Base-by-base conservation (phyloP, 2,888 invertebrate genomes). In the Drosophila mayaguana region DNA sequence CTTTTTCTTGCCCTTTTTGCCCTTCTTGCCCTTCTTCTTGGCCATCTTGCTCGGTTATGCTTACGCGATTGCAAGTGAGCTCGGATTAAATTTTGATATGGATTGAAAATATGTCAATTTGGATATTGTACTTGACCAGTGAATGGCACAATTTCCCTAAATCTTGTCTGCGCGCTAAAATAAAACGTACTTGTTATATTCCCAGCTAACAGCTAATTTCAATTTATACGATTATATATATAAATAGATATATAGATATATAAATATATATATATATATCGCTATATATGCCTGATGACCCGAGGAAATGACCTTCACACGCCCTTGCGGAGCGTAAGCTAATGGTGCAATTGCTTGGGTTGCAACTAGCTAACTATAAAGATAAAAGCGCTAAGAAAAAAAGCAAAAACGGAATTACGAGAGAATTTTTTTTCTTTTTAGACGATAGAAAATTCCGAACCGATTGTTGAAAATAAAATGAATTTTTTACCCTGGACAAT, bases 91-190 rank as follows among this genome's bases (percentile, higher is more conserved):
- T 81, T 74, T 68, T 25, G 57, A 74, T 69, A 51, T 50, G 9
- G 32, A 32, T 77, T 80, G 22, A 69, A 34, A 36, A 53, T 75
- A 64, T 66, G 22, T 72, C 79, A 81, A 89, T 84, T 83, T 82
- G 62, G 80, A 83, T 90, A 73, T 87, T 88, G 82, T 91, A 92
- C 78, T 92, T 92, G 85, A 89, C 81, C 79, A 92, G 70, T 71
- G 88, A 87, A 70, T 90, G 84, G 80, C 87, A 89, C 86, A 92
- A 80, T 88, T 92, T 91, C 81, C 91, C 75, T 61, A 88, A 78
- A 74, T 90, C 89, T 78, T 81, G 84, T 74, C 75, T 83, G 73
- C 90, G 90, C 36, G 91, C 92, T 92, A 80, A 54, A 88, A 85
- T 63, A 12, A 25, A 28, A 34, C 9, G n/a, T 11, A 11, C n/a